Base-by-base conservation (phyloP, 2,888 invertebrate genomes). In the Copidosoma aretas region DNA sequence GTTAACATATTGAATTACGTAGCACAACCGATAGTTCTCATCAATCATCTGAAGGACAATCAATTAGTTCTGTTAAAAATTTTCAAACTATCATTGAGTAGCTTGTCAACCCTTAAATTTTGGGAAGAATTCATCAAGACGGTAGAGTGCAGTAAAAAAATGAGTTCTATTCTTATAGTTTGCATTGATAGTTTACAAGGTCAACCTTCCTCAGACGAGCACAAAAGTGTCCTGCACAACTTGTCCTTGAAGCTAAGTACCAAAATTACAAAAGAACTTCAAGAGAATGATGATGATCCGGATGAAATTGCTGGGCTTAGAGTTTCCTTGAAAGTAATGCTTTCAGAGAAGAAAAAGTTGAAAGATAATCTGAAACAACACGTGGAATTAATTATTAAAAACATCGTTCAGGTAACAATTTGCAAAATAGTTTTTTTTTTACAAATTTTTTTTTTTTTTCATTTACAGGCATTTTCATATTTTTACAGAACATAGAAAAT, bases 131-230 rank as follows among this genome's bases (percentile, higher is more conserved):
- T 76, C 41, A 54, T 77, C 71, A 10, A 60, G 70, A 49, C 70
- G 72, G 61, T 68, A 60, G 25, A 67, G 62, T 71, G 62, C 62
- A 69, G 64, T 62, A 32, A 64, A 71, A 68, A 63, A 64, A 71
- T 64, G 49, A 71, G 19, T 56, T 72, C 70, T 1, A 71, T 74
- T 43, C 60, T 82, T 25, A 63, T 82, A 60, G 75, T 75, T 25
- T 78, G 77, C 54, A 72, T 80, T 15, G 79, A 80, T 10, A 75
- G 67, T 51, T 60, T 77, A 17, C 79, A 71, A 64, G 60, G 73
- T 51, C 79, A 79, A 67, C 71, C 77, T 24, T 73, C 67, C 21
- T 41, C 32, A 4, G 58, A 53, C 25, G 71, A 78, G 12, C 74
- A 77, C 51, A 80, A 76, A 67, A 32, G 21, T 22, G 63, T 65